Conservation (phyloP, 2,113 vertebrate genomes). For the Trogon surrucura region DNA sequence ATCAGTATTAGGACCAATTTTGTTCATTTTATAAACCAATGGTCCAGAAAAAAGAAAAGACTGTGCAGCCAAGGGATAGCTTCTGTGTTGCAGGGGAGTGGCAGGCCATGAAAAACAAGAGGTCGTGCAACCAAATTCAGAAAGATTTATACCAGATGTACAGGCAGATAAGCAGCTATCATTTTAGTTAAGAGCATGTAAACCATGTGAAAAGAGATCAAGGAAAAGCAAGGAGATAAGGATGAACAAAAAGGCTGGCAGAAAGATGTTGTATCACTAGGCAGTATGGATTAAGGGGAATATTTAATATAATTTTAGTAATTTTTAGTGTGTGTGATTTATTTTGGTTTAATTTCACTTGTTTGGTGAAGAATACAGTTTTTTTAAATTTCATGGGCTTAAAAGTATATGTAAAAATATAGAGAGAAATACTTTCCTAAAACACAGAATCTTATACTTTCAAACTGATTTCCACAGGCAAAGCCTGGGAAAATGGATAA, state of each 20-base stretch:
- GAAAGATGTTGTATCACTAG: neutral
- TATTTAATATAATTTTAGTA: neutral
- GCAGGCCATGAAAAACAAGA: neutral
- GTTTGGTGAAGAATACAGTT: neutral
- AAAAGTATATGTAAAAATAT: neutral
- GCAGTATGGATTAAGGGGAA: neutral
- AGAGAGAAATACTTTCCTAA: neutral
- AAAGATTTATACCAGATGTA: neutral
- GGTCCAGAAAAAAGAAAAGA: slow-evolving; percentile 57
- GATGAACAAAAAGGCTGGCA: neutral
- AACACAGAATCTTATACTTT: neutral
- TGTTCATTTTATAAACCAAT: slow-evolving; percentile 66
- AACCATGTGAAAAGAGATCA: neutral
- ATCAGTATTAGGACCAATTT: slow-evolving; percentile 54
- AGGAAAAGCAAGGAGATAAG: neutral
- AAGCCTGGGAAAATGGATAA: neutral
- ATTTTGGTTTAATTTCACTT: neutral
- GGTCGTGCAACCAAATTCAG: neutral
- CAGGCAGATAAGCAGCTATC: neutral
- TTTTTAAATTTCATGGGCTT: neutral
- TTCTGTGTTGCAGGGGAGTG: neutral
- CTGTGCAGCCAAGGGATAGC: neutral
- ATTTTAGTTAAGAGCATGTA: neutral
- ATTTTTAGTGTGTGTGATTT: neutral
- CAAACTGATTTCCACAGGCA: neutral